A percentile compares a stretch with the other conserved stretches of the same genome.
Evolutionary conservation across 1,140 invertebrate genomes (phyloP).

Genomic region (Caenorhabditis briggsae): DNA sequence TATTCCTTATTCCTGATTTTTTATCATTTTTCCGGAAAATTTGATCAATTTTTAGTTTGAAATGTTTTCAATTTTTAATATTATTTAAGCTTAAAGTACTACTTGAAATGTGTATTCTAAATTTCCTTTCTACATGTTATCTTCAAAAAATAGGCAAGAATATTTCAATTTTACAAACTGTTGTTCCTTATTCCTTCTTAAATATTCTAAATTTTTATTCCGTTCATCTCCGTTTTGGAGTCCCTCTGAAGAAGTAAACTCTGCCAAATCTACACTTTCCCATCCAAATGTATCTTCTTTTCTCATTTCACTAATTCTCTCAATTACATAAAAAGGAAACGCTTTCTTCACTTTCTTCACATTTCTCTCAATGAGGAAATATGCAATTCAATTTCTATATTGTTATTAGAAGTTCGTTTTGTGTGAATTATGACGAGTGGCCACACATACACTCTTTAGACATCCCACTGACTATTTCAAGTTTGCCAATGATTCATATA

Average conservation of each 20-base stretch:
- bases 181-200: too few relatives aligned
- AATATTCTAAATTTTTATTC: too few relatives aligned
- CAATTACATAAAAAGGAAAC: constrained; percentile 41
- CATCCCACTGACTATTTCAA: constrained; percentile 30
- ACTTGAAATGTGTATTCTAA: too few relatives aligned
- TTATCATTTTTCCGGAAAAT: too few relatives aligned
- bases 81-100: too few relatives aligned
- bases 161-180: too few relatives aligned
- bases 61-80: too few relatives aligned
- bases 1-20: too few relatives aligned
- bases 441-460: constrained; percentile 8
- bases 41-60: too few relatives aligned
- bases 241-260: neutral
- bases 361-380: constrained; percentile 34
- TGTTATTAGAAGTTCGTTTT: constrained; percentile 46
- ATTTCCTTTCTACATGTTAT: too few relatives aligned
- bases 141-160: too few relatives aligned
- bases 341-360: neutral
- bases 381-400: constrained; percentile 51
- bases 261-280: neutral
- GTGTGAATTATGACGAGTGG: constrained; percentile 49
- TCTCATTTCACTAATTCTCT: constrained; percentile 2
- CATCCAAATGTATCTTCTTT: neutral
- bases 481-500: constrained; percentile 47
- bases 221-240: too few relatives aligned